Percentiles rank a stretch among this genome's conserved stretches.
These are phyloP conservation scores for Mormyrops attenuatus DNA, from an alignment of 2,797 vertebrate genomes.

Conservation along the genomic window DNA sequence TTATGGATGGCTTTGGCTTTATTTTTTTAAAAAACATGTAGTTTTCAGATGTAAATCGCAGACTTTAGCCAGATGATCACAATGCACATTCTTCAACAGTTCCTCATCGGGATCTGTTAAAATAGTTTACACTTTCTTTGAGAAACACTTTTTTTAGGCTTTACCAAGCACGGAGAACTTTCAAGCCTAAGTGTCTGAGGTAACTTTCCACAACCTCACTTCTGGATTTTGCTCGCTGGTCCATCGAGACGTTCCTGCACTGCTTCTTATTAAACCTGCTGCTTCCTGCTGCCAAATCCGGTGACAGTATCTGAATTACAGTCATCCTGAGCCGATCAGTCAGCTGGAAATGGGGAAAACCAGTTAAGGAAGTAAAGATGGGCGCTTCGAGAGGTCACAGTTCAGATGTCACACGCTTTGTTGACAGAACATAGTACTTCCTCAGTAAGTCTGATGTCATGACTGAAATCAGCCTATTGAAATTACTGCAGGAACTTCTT, in stretches of 20 bases:
- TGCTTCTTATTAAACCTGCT: not conserved
- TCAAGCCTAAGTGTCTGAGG: not conserved
- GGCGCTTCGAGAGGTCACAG: not conserved
- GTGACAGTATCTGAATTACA: not conserved
- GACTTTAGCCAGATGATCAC: not conserved
- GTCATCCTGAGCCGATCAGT: not conserved
- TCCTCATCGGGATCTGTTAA: conserved; percentile 15
- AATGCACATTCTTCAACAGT: not conserved
- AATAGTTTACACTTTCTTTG: conserved; percentile 16
- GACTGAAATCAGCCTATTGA: not conserved
- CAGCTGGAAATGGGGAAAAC: not conserved
- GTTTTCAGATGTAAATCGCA: conserved; percentile 10
- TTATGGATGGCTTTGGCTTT: not conserved
- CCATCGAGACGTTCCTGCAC: not conserved
- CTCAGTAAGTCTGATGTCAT: not conserved
- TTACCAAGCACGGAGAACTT: not conserved
- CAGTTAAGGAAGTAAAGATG: not conserved
- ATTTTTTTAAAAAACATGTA: not conserved
- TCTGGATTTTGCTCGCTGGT: not conserved
- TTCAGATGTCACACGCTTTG: not conserved
- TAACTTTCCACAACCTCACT: not conserved
- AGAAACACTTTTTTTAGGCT: not conserved
- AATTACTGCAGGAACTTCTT: not conserved
- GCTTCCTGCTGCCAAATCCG: not conserved
- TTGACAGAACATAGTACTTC: not conserved